Evolutionary conservation across 2,888 invertebrate species (phyloP).

Genomic region (Chironomus tentans): DNA sequence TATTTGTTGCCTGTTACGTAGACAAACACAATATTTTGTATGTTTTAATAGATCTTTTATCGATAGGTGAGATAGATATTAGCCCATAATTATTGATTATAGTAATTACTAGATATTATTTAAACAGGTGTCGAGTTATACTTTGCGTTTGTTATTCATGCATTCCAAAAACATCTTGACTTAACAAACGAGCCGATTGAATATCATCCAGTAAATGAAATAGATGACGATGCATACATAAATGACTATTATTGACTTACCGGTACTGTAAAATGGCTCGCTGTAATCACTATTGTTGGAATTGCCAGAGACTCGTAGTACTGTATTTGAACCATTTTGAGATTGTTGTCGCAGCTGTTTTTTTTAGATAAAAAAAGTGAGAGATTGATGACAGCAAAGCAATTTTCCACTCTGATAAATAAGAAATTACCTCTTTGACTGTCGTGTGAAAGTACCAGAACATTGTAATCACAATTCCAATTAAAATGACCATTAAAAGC

Average conservation of each 20-base stretch:
- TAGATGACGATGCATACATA: constrained; percentile 15
- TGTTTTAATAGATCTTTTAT: background rate
- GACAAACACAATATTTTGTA: background rate
- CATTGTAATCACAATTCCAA: constrained; percentile 59
- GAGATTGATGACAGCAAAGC: background rate
- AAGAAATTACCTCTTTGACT: constrained; percentile 49
- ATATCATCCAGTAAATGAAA: constrained; percentile 8
- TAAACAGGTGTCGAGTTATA: background rate
- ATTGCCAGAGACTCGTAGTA: constrained; percentile 25
- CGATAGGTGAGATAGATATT: background rate
- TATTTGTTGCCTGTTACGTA: background rate
- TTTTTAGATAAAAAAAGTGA: background rate
- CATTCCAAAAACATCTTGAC: constrained; percentile 12
- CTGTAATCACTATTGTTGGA: constrained; percentile 31
- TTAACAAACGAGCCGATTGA: background rate
- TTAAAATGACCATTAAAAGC: constrained; percentile 55
- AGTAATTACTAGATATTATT: no score
- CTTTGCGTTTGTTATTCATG: background rate
- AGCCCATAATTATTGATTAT: background rate
- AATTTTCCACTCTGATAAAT: background rate
- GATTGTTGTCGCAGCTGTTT: constrained; percentile 48
- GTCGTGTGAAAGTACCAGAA: constrained; percentile 68
- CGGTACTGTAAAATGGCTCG: background rate
- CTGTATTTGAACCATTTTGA: constrained; percentile 50
- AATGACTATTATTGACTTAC: constrained; percentile 6